Evolutionary conservation across 2,888 invertebrate genomes (phyloP), one percentile per base, ranked within the genome.

Genomic region (Caenorhabditis imperialis): DNA sequence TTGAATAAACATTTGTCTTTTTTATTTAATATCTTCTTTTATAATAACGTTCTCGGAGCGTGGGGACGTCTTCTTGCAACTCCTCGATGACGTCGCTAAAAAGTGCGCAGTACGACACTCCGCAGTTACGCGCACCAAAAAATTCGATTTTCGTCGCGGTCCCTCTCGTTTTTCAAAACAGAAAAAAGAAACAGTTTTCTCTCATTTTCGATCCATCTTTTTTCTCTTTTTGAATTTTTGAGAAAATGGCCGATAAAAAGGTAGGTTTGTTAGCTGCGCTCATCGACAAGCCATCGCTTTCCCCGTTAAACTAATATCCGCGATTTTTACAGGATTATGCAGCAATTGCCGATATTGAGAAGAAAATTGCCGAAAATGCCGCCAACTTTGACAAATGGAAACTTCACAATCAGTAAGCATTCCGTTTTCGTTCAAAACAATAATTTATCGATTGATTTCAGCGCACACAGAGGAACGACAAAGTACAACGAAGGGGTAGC

Each of bases 341-440:
- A 22, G 57, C 65, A 8, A 69, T 75, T 23, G 70, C 60, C 5
- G 48, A 44, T 16, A 33, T 75, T 7, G 75, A 75, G 22, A 70
- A 63, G 22, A 63, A 63, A 27, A 38, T 75, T 8, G 22, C 62
- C 2, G 70, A 63, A 10, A 67, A 75, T 44, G 45, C 58, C 1
- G 35, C 63, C 5, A 54, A 58, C 10, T 75, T 75, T 14, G 48
- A 75, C n/a, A 44, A 63, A 42, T 75, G 75, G 75, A 75, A 75
- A 27, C 27, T 58, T 22, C 58, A 53, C 7, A 63, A 75, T 30
- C 51, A 37, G 74, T 74, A 16, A 27, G 55, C 58, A n/a, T n/a
- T 30, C 37, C n/a, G n/a, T 30, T n/a, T n/a, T n/a, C n/a, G n/a
- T n/a, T n/a, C n/a, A n/a, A n/a, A n/a, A n/a, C n/a, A n/a, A n/a